Evolutionary conservation across 2,113 vertebrate species (phyloP).

Genomic region (Strix uralensis): DNA sequence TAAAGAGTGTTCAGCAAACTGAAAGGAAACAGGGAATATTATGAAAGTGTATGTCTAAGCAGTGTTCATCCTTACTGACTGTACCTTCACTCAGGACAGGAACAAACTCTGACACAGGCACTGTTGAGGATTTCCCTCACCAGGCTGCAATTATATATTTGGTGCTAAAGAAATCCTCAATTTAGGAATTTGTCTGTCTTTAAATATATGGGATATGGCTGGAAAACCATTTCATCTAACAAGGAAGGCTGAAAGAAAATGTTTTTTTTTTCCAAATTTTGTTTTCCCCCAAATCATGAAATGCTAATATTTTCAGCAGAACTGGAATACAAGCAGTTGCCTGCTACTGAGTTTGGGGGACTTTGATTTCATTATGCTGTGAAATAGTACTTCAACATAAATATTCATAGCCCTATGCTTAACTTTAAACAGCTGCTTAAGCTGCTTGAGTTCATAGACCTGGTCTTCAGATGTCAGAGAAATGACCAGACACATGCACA

Average conservation of each 20-base stretch:
- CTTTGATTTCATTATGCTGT: not conserved
- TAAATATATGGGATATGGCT: not conserved
- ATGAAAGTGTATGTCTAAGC: not conserved
- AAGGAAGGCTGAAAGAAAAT: not conserved
- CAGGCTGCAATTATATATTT: not conserved
- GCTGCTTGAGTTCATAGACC: not conserved
- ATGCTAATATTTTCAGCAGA: not conserved
- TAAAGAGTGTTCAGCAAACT: not conserved
- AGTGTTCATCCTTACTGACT: not conserved
- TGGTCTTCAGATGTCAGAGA: not conserved
- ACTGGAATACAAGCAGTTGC: not conserved
- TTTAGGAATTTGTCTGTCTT: not conserved
- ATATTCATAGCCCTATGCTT: slow-evolving; percentile 2
- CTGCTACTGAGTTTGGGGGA: not conserved
- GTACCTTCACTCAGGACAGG: not conserved
- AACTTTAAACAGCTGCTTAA: slow-evolving; percentile 25
- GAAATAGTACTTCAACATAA: not conserved
- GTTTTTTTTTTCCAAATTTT: not conserved
- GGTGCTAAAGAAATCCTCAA: not conserved
- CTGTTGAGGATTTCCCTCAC: not conserved
- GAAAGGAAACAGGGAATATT: not conserved
- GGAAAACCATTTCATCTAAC: not conserved
- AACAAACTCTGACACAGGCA: not conserved
- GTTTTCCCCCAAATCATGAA: not conserved
- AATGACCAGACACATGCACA: not conserved